These are phyloP conservation scores for Idaea aversata DNA, from an alignment of 2,888 invertebrate genomes.

Conservation along the genomic window DNA sequence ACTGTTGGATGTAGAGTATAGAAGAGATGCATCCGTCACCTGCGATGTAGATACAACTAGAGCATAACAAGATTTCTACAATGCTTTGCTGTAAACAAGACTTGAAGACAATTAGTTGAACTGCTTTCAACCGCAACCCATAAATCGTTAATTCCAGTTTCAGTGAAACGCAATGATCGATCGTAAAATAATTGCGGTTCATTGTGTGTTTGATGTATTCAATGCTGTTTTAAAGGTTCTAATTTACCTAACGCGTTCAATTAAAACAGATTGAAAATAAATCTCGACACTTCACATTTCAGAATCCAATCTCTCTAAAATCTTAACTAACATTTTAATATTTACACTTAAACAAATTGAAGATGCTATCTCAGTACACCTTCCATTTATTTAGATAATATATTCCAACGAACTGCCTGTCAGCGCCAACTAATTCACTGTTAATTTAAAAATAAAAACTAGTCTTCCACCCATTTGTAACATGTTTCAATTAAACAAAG, in stretches of 20 bases:
- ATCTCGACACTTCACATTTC: neutral
- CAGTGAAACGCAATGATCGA: neutral
- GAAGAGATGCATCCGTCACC: slow-evolving; percentile 21
- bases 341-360: neutral
- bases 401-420: slow-evolving; percentile 18
- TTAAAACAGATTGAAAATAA: neutral
- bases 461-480: slow-evolving; percentile 33
- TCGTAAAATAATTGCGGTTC: neutral
- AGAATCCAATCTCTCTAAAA: neutral
- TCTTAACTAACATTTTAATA: neutral
- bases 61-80: slow-evolving; percentile 24
- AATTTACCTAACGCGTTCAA: neutral
- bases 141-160: neutral
- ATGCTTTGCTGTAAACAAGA: neutral
- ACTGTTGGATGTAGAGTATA: slow-evolving; percentile 23
- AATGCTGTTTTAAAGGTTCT: neutral
- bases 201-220: neutral
- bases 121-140: neutral
- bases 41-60: slow-evolving; percentile 16
- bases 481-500: slow-evolving; percentile 22
- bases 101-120: neutral
- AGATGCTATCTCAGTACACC: neutral
- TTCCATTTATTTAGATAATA: neutral
- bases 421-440: slow-evolving; percentile 19
- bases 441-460: slow-evolving; percentile 17